Conservation (phyloP, 2,797 vertebrate species). For the Brachymystax lenok region DNA sequence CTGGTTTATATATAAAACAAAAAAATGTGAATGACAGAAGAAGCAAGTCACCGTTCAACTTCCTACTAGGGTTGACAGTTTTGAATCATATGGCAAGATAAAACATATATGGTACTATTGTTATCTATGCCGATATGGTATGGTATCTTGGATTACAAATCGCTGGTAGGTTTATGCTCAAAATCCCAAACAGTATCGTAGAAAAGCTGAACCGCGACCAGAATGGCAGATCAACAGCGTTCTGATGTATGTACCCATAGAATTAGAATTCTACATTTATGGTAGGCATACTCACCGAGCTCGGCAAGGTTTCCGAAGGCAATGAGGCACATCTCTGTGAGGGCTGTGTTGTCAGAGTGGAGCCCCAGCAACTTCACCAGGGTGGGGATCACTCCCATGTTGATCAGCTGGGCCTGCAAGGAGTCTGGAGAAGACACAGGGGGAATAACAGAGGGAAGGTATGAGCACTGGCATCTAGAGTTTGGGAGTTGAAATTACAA, state of each 20-base stretch:
- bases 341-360: conserved; percentile 90
- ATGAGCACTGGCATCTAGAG: not conserved
- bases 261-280: not conserved
- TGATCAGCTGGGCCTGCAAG: conserved; percentile 96
- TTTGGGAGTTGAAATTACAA: not conserved
- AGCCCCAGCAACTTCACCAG: conserved; percentile 94
- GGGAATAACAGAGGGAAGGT: conserved; percentile 12
- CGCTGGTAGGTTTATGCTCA: not conserved
- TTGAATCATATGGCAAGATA: too few relatives aligned
- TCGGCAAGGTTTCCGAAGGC: conserved; percentile 98
- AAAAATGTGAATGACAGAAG: not conserved
- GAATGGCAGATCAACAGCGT: not conserved
- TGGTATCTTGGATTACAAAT: too few relatives aligned
- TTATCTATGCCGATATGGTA: too few relatives aligned
- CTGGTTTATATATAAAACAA: not conserved
- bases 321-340: conserved; percentile 99
- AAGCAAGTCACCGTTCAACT: not conserved
- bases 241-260: not conserved
- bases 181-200: not conserved
- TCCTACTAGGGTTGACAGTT: not conserved
- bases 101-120: too few relatives aligned
- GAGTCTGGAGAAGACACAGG: conserved; percentile 79
- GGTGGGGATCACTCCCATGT: conserved; percentile 96
- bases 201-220: not conserved
- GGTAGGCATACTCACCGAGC: conserved; percentile 81